A percentile compares a stretch with the other conserved stretches of the same genome.
Conservation (phyloP, 2,797 vertebrate species). For the Gadopsis bispinosus region DNA sequence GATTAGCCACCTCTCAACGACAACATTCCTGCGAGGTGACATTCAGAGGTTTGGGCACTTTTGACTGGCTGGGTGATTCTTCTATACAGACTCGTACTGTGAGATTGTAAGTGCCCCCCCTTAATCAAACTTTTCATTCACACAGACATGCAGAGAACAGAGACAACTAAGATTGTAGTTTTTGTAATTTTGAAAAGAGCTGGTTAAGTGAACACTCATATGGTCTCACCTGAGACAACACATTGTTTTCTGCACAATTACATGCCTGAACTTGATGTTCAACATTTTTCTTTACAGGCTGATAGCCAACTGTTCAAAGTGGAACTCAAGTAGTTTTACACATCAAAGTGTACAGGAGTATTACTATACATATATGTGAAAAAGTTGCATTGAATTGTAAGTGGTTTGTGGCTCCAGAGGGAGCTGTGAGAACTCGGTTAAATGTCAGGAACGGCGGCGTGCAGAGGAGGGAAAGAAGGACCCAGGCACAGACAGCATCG, state of each 20-base stretch:
- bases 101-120: background rate
- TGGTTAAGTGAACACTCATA: background rate
- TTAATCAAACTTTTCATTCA: conserved; percentile 14
- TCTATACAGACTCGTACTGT: conserved; percentile 18
- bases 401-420: too few relatives aligned
- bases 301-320: background rate
- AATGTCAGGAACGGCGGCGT: too few relatives aligned
- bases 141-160: background rate
- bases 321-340: background rate
- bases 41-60: conserved; percentile 11
- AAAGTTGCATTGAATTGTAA: background rate
- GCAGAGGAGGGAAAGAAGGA: too few relatives aligned
- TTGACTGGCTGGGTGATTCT: conserved; percentile 58
- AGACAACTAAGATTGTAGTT: background rate
- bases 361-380: background rate
- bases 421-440: too few relatives aligned
- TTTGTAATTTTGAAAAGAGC: background rate
- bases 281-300: conserved; percentile 30
- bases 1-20: conserved; percentile 35
- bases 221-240: background rate
- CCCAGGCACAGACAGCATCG: too few relatives aligned
- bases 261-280: conserved; percentile 25
- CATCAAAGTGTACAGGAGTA: background rate
- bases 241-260: conserved; percentile 2
- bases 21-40: conserved; percentile 47